phyloP scores from a whole-genome alignment of 2,888 invertebrate species.

The Teleogryllus oceanicus region DNA sequence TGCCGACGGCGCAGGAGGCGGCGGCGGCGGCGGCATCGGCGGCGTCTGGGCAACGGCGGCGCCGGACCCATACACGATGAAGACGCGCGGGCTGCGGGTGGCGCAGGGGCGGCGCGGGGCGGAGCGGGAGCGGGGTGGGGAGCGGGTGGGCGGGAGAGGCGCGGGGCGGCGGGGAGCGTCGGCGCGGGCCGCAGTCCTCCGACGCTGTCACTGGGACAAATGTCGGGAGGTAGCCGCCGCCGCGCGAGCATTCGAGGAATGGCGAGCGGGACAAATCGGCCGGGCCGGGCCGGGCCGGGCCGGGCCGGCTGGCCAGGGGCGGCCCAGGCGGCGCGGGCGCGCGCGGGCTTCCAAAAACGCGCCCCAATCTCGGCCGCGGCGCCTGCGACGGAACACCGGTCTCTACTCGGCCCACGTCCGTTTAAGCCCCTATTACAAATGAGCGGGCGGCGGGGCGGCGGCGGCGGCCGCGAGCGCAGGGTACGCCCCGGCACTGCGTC shows the following conservation, averaged over 20 bases:
- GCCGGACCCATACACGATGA: background rate
- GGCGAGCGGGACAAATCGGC: background rate
- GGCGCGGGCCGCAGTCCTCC: background rate
- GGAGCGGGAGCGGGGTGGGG: background rate
- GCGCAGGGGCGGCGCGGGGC: background rate
- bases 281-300: background rate
- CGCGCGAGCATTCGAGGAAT: background rate
- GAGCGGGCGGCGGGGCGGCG: background rate
- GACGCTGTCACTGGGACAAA: background rate
- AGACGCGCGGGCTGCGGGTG: background rate
- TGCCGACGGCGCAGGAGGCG: background rate
- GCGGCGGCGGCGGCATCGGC: background rate
- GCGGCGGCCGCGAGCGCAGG: background rate
- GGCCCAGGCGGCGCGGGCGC: background rate
- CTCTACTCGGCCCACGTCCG: background rate
- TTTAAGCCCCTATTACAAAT: background rate
- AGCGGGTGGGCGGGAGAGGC: background rate
- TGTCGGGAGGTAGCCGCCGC: background rate
- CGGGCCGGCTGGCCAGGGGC: background rate
- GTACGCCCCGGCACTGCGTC: slow-evolving; percentile 6
- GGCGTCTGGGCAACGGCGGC: background rate
- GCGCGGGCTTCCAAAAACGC: background rate
- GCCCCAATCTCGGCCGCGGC: background rate
- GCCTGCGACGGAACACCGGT: background rate
- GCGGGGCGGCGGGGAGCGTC: background rate